phyloP scores from a whole-genome alignment of 2,797 vertebrate genomes.

The Eospalax fontanierii region DNA sequence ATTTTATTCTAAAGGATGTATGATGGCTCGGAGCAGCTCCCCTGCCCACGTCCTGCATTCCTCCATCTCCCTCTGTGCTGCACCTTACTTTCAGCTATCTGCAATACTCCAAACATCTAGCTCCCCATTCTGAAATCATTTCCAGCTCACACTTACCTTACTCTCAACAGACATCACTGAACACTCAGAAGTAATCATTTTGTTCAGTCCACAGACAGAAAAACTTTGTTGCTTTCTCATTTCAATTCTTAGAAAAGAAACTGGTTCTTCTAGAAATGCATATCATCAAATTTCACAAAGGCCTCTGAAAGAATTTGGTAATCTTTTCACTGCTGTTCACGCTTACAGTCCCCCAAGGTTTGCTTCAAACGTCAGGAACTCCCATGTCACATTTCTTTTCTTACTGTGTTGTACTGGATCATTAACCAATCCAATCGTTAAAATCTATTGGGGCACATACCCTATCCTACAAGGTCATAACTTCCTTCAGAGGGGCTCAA shows the following conservation, averaged over 20 bases:
- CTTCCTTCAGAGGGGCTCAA: neutral
- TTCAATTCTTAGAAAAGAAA: conserved; percentile 23
- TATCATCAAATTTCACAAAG: neutral
- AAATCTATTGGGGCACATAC: neutral
- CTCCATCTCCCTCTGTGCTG: neutral
- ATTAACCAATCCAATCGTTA: neutral
- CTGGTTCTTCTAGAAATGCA: neutral
- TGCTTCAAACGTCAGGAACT: neutral
- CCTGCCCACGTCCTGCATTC: neutral
- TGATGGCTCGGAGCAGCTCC: neutral
- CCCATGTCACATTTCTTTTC: neutral
- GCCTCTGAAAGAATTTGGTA: neutral
- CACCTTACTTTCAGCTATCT: neutral
- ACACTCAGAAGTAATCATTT: neutral
- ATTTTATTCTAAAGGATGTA: conserved; percentile 75
- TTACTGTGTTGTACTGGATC: neutral
- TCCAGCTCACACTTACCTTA: neutral
- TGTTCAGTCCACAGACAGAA: neutral
- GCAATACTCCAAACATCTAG: neutral
- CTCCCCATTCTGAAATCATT: neutral
- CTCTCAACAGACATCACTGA: neutral
- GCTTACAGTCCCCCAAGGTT: neutral
- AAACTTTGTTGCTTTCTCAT: neutral
- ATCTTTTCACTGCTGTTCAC: neutral
- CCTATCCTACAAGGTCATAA: neutral